These are phyloP conservation scores for Sclerurus mexicanus DNA, from an alignment of 2,113 vertebrate species.

Conservation along the genomic window DNA sequence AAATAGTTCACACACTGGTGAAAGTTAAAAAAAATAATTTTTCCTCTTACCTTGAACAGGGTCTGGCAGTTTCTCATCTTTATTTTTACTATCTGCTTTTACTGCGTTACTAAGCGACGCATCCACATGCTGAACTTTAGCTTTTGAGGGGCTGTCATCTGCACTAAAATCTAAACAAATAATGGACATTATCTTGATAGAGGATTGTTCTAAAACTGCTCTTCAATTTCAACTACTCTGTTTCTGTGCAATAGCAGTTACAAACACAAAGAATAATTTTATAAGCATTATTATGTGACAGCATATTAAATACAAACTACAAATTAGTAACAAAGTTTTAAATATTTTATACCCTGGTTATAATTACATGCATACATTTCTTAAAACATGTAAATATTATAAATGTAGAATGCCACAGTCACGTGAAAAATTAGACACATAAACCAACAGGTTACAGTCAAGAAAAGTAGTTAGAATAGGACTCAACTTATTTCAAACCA, in stretches of 20 bases:
- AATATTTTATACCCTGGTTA: not conserved
- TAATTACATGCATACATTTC: not conserved
- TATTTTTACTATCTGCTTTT: not conserved
- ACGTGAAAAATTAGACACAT: not conserved
- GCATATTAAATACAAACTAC: not conserved
- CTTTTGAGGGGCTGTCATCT: not conserved
- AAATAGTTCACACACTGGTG: not conserved
- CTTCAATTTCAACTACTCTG: not conserved
- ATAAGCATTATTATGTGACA: not conserved
- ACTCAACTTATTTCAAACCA: not conserved
- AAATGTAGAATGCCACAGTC: not conserved
- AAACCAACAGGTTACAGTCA: not conserved
- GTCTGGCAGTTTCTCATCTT: not conserved
- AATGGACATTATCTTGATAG: not conserved
- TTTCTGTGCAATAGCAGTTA: not conserved
- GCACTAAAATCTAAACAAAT: not conserved
- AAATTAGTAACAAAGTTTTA: not conserved
- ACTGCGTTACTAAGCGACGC: not conserved
- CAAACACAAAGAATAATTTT: not conserved
- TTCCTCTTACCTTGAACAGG: not conserved
- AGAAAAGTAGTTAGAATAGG: not conserved
- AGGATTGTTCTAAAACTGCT: not conserved
- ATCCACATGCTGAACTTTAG: constrained; percentile 31
- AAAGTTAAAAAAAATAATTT: not conserved
- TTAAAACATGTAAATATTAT: not conserved